A percentile compares a stretch with the other conserved stretches of the same genome.
phyloP scores from a whole-genome alignment of 2,797 vertebrate genomes.

The Sebastes alutus region DNA sequence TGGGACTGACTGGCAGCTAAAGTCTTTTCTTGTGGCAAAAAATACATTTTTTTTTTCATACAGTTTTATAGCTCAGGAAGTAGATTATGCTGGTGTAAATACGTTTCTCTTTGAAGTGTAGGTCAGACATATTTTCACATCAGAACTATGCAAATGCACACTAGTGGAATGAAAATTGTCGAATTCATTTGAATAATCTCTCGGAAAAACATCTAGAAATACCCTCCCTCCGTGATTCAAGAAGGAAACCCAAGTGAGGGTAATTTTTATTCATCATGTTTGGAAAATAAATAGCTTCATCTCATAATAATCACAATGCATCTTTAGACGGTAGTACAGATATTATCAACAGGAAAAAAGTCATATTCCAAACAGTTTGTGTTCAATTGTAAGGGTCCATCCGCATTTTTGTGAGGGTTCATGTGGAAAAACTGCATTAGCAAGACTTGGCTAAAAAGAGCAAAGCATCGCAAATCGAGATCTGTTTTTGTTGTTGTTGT shows the following conservation, averaged over 20 bases:
- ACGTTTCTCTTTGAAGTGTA: conserved; percentile 28
- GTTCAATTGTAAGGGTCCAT: conserved; percentile 31
- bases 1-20: conserved; percentile 35
- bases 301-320: conserved; percentile 63
- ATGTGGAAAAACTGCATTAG: conserved; percentile 29
- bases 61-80: not conserved
- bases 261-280: conserved; percentile 70
- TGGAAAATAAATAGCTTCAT: conserved; percentile 71
- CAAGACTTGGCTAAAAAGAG: conserved; percentile 30
- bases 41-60: not conserved
- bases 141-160: conserved; percentile 61
- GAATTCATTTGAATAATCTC: conserved; percentile 64
- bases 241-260: conserved; percentile 49
- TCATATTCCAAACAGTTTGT: conserved; percentile 54
- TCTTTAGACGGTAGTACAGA: conserved; percentile 50
- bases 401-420: conserved; percentile 60
- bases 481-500: not conserved
- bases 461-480: not conserved
- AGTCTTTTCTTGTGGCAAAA: conserved; percentile 17
- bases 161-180: not conserved
- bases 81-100: not conserved
- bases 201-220: conserved; percentile 44
- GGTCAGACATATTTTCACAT: conserved; percentile 34
- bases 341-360: conserved; percentile 44
- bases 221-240: conserved; percentile 29